A percentile compares a stretch with the other conserved stretches of the same genome.
Evolutionary conservation across 2,113 vertebrate species (phyloP).

Genomic region (Tapirus terrestris): DNA sequence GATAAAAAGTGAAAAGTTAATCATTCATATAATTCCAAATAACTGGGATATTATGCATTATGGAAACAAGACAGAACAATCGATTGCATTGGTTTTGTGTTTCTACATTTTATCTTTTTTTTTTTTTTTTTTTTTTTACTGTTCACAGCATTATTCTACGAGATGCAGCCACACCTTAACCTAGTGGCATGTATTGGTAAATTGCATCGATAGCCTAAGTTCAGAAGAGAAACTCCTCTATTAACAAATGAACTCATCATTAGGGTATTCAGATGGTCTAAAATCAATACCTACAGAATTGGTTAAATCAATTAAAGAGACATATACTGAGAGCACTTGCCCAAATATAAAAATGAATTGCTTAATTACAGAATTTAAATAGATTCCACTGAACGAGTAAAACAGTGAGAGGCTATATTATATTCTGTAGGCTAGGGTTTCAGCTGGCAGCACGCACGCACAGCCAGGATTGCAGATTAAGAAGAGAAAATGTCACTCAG

Average conservation of each 20-base stretch:
- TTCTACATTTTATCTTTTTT: neutral
- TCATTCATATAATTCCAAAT: slow-evolving; percentile 8
- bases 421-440: neutral
- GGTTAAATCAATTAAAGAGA: slow-evolving; percentile 60
- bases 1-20: neutral
- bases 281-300: slow-evolving; percentile 64
- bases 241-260: slow-evolving; percentile 57
- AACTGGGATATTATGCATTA: neutral
- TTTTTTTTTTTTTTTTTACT: neutral
- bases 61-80: neutral
- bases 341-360: slow-evolving; percentile 58
- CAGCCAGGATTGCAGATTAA: neutral
- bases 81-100: neutral
- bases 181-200: neutral
- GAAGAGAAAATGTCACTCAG: slow-evolving; percentile 28
- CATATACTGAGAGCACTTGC: slow-evolving; percentile 40
- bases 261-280: slow-evolving; percentile 40
- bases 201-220: slow-evolving; percentile 1
- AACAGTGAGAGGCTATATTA: neutral
- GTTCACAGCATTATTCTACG: neutral
- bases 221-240: slow-evolving; percentile 42
- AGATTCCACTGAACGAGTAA: slow-evolving; percentile 37
- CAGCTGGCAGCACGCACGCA: neutral
- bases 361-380: slow-evolving; percentile 67
- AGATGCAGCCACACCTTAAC: neutral